A percentile compares a stretch with the other conserved stretches of the same genome.
Conservation (phyloP, 2,888 invertebrate species). For the Temnothorax ravouxi region DNA sequence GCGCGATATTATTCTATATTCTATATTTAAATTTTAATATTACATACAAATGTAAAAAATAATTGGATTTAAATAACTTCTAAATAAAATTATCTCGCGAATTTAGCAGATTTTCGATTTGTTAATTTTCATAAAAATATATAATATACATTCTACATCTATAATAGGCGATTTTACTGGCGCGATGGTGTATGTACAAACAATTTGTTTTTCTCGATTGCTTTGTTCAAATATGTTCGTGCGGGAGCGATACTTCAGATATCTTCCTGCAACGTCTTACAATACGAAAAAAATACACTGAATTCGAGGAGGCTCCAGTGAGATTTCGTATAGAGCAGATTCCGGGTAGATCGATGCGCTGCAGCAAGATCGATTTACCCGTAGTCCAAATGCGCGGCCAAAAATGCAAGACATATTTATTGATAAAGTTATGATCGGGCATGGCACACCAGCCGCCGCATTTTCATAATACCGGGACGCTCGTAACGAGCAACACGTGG, state of each 20-base stretch:
- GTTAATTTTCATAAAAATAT: neutral
- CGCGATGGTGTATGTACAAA: too few species aligned
- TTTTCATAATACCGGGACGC: slow-evolving; percentile 52
- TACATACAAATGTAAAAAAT: neutral
- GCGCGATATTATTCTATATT: neutral
- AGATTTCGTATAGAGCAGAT: neutral
- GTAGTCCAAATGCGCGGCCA: slow-evolving; percentile 34
- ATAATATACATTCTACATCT: neutral
- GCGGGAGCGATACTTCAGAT: neutral
- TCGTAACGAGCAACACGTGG: slow-evolving; percentile 46
- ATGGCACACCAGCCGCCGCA: slow-evolving; percentile 41
- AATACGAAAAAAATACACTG: slow-evolving; percentile 18
- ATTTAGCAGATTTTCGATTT: neutral
- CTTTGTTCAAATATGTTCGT: neutral
- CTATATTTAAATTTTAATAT: neutral
- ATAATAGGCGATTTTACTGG: neutral
- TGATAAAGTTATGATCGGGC: slow-evolving; percentile 59
- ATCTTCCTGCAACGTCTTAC: slow-evolving; percentile 3
- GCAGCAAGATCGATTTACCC: slow-evolving; percentile 42
- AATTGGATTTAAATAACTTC: neutral
- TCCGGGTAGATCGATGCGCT: slow-evolving; percentile 12
- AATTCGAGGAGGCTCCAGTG: slow-evolving; percentile 20
- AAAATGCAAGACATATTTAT: slow-evolving; percentile 41
- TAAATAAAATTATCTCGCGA: neutral
- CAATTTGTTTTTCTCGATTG: slow-evolving; percentile 23